phyloP scores from a whole-genome alignment of 2,888 invertebrate species.

The Strigamia maritima region DNA sequence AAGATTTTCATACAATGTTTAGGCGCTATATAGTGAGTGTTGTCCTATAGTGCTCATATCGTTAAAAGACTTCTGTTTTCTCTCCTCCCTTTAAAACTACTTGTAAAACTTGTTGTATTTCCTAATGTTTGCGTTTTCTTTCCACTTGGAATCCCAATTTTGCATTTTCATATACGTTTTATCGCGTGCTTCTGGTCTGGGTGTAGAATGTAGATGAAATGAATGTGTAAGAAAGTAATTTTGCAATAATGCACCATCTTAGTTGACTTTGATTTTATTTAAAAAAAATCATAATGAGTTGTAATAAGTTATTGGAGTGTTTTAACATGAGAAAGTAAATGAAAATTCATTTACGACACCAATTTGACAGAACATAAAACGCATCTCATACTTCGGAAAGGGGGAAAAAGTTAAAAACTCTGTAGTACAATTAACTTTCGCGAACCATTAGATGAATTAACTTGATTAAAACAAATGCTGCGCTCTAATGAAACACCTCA shows the following conservation, averaged over 20 bases:
- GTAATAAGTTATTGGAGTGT: background rate
- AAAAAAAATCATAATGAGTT: background rate
- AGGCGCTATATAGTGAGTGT: background rate
- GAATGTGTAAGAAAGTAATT: too few relatives aligned
- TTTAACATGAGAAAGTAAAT: background rate
- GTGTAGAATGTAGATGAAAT: too few relatives aligned
- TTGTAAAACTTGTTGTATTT: too few relatives aligned
- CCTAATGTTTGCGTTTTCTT: too few relatives aligned
- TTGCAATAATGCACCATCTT: too few relatives aligned
- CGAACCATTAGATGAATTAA: background rate
- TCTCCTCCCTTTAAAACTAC: too few relatives aligned
- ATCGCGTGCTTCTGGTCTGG: too few relatives aligned
- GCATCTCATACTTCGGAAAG: background rate
- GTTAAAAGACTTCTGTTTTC: background rate
- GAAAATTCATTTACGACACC: background rate
- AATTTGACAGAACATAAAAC: background rate
- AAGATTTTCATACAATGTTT: background rate
- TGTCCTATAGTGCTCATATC: background rate
- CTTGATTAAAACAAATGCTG: background rate
- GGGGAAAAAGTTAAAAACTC: background rate
- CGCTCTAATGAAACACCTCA: background rate
- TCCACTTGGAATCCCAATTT: too few relatives aligned
- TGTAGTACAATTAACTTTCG: background rate
- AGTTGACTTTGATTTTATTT: background rate
- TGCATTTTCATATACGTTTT: too few relatives aligned